These are phyloP conservation scores for Argentina silus DNA, from an alignment of 2,797 vertebrate species.

Conservation along the genomic window DNA sequence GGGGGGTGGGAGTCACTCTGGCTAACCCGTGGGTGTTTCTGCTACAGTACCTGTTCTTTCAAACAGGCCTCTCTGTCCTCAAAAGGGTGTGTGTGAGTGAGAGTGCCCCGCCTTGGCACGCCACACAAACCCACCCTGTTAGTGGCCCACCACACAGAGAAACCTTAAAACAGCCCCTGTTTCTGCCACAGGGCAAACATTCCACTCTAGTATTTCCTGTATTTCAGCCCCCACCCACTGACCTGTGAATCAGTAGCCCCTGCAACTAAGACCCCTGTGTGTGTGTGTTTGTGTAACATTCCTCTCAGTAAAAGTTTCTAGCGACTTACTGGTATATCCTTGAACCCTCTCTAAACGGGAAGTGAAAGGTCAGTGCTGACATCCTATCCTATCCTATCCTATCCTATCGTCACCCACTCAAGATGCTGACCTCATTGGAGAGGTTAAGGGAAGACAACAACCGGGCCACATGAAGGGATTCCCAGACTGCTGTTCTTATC, in stretches of 20 bases:
- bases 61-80: conserved; percentile 27
- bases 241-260: neutral
- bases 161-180: conserved; percentile 26
- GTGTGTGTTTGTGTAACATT: neutral
- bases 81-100: conserved; percentile 11
- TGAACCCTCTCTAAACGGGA: conserved; percentile 23
- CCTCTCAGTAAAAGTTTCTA: no score
- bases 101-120: conserved; percentile 33
- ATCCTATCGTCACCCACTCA: neutral
- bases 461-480: conserved; percentile 31
- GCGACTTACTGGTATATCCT: no score
- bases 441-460: conserved; percentile 32
- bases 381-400: neutral
- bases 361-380: conserved; percentile 31
- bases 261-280: conserved; percentile 10
- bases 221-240: conserved; percentile 34
- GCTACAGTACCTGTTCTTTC: conserved; percentile 7
- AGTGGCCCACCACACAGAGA: conserved; percentile 8
- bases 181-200: conserved; percentile 40
- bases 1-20: neutral
- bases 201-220: conserved; percentile 55
- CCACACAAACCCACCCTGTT: conserved; percentile 41
- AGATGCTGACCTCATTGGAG: conserved; percentile 32
- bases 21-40: conserved; percentile 22
- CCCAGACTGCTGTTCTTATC: conserved; percentile 27